Base-by-base conservation (phyloP, 2,797 vertebrate species). In the Psittacula echo region DNA sequence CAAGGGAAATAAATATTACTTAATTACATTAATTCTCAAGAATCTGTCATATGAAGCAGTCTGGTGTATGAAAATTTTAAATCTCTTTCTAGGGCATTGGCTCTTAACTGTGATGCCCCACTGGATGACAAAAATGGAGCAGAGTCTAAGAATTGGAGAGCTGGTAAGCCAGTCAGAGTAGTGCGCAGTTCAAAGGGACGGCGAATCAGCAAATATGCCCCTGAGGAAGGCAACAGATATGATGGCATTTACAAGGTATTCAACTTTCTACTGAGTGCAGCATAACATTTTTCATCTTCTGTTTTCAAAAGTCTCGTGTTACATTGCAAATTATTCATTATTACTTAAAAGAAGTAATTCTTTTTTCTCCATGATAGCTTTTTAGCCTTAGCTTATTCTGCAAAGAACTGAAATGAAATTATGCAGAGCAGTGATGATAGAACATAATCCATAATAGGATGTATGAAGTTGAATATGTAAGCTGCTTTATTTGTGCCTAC, bases 201-300 rank as follows among this genome's bases (percentile, higher is more conserved):
- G 56, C 98, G 99, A 77, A 99, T 99, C 98, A 99, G 99, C 98
- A 99, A 99, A 96, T 99, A 99, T 11, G 99, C 99, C 85, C 99
- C 99, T 5, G 99, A 99, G 97, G 99, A 99, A 97, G 99, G 99
- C 95, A 99, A 99, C 98, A 98, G 99, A 98, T 99, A 99, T 1
- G 99, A 99, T 95, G 99, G 99, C 68, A 99, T 99, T 98, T 99
- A 99, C 97, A 99, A 99, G 99, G 99, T 99, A 97, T 92, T 97
- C 81, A 66, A 88, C 85, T 90, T 86, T 79, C 54, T 84, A 2
- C 56, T 23, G 9, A 48, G 24, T 34, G 30, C 9, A 30, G 39
- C 9, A 2, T 79, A 51, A 45, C 8, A 23, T 68, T 77, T 54
- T 74, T 81, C n/a, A 51, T 80, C 24, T 61, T 34, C 37, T 65